A percentile compares a stretch with the other conserved stretches of the same genome.
Evolutionary conservation across 2,888 invertebrate species (phyloP).

Genomic region (Megamerina dolium): DNA sequence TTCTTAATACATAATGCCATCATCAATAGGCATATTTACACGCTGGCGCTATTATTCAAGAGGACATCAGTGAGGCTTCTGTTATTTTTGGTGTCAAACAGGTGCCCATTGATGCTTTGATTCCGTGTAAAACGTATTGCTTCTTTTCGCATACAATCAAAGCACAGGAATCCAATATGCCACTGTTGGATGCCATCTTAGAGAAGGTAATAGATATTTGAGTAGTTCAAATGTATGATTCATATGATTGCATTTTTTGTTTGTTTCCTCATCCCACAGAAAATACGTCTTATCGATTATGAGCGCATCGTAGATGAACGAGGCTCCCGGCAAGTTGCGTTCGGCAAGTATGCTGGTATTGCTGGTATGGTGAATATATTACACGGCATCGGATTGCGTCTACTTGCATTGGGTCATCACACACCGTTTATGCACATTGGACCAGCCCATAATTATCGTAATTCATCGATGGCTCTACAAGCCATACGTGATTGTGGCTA

Average conservation of each 20-base stretch:
- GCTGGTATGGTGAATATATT: conserved; percentile 98
- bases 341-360: conserved; percentile 97
- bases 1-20: too few relatives aligned
- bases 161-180: conserved; percentile 98
- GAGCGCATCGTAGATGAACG: conserved; percentile 88
- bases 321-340: conserved; percentile 91
- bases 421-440: conserved; percentile 99
- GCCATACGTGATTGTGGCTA: conserved; percentile 98
- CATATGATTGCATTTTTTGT: background rate
- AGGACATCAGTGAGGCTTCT: conserved; percentile 93
- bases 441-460: conserved; percentile 97
- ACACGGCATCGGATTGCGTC: conserved; percentile 89
- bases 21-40: conserved; percentile 82
- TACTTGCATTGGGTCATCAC: conserved; percentile 91
- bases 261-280: conserved; percentile 40
- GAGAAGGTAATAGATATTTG: conserved; percentile 67
- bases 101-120: conserved; percentile 77
- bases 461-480: conserved; percentile 95
- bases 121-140: conserved; percentile 96
- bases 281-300: conserved; percentile 94
- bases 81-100: conserved; percentile 95
- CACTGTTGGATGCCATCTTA: conserved; percentile 87
- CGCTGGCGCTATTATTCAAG: conserved; percentile 88
- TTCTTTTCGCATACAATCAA: conserved; percentile 99
- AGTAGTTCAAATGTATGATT: background rate